Evolutionary conservation across 2,888 invertebrate species (phyloP).

Genomic region (Melikaiella ostensackeni): DNA sequence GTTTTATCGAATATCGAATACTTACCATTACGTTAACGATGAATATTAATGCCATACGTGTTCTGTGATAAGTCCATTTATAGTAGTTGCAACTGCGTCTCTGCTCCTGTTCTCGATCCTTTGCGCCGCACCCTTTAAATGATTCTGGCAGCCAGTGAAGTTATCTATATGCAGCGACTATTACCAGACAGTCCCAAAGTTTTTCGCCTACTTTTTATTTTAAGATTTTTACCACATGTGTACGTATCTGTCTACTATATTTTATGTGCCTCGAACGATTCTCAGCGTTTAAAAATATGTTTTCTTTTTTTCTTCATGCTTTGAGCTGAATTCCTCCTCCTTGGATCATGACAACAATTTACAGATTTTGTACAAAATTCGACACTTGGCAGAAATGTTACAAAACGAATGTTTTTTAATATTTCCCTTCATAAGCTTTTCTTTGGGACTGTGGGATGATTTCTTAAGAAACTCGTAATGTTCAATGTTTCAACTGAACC

Average conservation of each 20-base stretch:
- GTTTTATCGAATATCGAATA: conserved; percentile 72
- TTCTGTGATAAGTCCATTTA: conserved; percentile 78
- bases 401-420: background rate
- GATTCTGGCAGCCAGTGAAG: conserved; percentile 72
- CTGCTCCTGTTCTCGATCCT: conserved; percentile 62
- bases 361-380: conserved; percentile 4
- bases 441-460: conserved; percentile 72
- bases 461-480: conserved; percentile 66
- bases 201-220: conserved; percentile 53
- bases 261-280: conserved; percentile 61
- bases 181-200: conserved; percentile 50
- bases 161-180: conserved; percentile 62
- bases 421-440: background rate
- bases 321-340: conserved; percentile 60
- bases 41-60: conserved; percentile 78
- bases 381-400: background rate
- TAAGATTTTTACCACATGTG: conserved; percentile 62
- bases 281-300: background rate
- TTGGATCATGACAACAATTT: conserved; percentile 59
- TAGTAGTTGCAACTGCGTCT: conserved; percentile 76
- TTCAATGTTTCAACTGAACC: conserved; percentile 69
- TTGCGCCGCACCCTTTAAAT: conserved; percentile 59
- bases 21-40: conserved; percentile 74
- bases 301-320: background rate
- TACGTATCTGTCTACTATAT: conserved; percentile 68